phyloP scores from a whole-genome alignment of 2,113 vertebrate genomes.

The Notothenia rossii region DNA sequence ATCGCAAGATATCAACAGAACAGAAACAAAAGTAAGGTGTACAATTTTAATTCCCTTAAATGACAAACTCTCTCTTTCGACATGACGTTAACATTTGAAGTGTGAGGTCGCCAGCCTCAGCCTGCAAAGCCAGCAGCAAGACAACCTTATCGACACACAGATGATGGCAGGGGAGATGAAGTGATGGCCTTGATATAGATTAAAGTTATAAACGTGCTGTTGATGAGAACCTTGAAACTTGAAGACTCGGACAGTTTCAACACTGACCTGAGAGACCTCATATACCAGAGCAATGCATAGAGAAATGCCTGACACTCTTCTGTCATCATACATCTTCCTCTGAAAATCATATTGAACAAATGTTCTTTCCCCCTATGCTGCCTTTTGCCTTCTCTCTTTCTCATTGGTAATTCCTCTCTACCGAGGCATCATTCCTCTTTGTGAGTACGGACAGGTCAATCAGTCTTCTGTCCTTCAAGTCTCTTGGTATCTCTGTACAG shows the following conservation, averaged over 20 bases:
- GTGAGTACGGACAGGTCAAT: constrained; percentile 29
- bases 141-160: background rate
- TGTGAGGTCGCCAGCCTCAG: background rate
- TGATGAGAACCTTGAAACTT: background rate
- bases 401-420: constrained; percentile 9
- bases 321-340: constrained; percentile 19
- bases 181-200: background rate
- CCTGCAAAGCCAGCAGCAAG: background rate
- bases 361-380: constrained; percentile 7
- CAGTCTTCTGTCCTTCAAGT: constrained; percentile 20
- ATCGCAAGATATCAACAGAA: no score
- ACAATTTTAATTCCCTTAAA: no score
- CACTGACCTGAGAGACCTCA: constrained; percentile 14
- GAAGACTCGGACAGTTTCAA: background rate
- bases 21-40: no score
- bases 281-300: background rate
- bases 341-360: constrained; percentile 23
- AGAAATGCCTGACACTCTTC: constrained; percentile 10
- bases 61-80: no score
- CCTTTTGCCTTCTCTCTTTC: constrained; percentile 3
- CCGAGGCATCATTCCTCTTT: constrained; percentile 12
- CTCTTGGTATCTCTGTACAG: constrained; percentile 21
- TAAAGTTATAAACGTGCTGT: constrained; percentile 5
- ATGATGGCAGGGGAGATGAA: background rate
- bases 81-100: background rate